phyloP scores from a whole-genome alignment of 35 echinoderm and acorn worm species.

The Apostichopus californicus region DNA sequence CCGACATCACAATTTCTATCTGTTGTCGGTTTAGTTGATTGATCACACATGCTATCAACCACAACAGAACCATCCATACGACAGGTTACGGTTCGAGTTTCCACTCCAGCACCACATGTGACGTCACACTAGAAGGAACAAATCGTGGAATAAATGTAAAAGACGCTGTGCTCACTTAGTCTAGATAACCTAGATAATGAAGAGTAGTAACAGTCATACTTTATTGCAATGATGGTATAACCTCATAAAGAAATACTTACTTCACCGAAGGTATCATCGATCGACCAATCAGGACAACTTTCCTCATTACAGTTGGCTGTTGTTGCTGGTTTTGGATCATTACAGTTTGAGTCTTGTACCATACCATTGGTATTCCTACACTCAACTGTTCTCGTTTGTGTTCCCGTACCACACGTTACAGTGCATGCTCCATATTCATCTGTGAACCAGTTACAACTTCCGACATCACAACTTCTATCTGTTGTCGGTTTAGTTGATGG shows the following conservation, averaged over 20 bases:
- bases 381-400: background rate
- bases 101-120: background rate
- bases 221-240: too few species aligned
- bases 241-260: too few species aligned
- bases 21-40: background rate
- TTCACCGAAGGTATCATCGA: too few species aligned
- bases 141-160: background rate
- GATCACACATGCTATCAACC: background rate
- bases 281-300: too few species aligned
- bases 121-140: background rate
- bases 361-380: background rate
- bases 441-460: conserved; percentile 6
- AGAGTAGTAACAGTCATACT: too few species aligned
- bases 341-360: background rate
- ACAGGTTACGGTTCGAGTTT: conserved; percentile 17
- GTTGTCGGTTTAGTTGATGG: background rate
- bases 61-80: background rate
- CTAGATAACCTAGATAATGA: too few species aligned
- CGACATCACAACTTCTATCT: background rate
- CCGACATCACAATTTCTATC: too few species aligned
- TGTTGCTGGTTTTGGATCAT: background rate
- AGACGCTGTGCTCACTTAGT: too few species aligned
- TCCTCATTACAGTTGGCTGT: background rate
- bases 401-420: background rate
- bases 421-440: conserved; percentile 13